phyloP scores from a whole-genome alignment of 2,113 vertebrate species.

The Ptilorrhoa leucosticta region DNA sequence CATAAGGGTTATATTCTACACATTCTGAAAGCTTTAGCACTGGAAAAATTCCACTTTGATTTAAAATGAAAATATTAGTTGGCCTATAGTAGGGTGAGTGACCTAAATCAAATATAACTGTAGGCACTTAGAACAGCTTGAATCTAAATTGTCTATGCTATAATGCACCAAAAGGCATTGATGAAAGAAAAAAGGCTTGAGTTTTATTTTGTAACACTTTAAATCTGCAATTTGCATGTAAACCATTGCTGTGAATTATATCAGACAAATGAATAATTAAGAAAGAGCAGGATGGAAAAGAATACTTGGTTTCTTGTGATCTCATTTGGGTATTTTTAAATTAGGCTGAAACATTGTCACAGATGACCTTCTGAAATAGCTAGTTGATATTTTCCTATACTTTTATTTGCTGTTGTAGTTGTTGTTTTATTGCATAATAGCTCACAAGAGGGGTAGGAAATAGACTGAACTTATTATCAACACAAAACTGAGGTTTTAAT shows the following conservation, averaged over 20 bases:
- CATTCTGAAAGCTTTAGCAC: neutral
- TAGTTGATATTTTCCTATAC: neutral
- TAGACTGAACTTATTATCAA: neutral
- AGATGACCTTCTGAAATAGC: neutral
- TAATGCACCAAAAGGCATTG: constrained; percentile 1
- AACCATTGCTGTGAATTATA: constrained; percentile 3
- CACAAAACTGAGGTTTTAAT: neutral
- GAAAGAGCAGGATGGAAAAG: neutral
- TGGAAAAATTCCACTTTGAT: neutral
- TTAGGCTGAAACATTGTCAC: constrained; percentile 1
- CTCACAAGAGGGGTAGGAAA: neutral
- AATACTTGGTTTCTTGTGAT: constrained; percentile 33
- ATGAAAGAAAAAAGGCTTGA: constrained; percentile 28
- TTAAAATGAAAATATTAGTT: constrained; percentile 45
- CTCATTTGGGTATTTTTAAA: constrained; percentile 20
- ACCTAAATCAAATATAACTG: constrained; percentile 60
- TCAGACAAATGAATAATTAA: constrained; percentile 9
- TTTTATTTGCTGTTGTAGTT: neutral
- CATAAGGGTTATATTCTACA: neutral
- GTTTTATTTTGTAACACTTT: constrained; percentile 37
- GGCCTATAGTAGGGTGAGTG: neutral
- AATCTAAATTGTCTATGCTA: constrained; percentile 53
- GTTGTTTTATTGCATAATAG: neutral
- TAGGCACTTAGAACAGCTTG: constrained; percentile 16
- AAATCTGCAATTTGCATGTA: constrained; percentile 55